Percentiles rank a stretch among this genome's conserved stretches.
These are phyloP conservation scores for Cydia splendana DNA, from an alignment of 1,140 invertebrate genomes.

Conservation along the genomic window DNA sequence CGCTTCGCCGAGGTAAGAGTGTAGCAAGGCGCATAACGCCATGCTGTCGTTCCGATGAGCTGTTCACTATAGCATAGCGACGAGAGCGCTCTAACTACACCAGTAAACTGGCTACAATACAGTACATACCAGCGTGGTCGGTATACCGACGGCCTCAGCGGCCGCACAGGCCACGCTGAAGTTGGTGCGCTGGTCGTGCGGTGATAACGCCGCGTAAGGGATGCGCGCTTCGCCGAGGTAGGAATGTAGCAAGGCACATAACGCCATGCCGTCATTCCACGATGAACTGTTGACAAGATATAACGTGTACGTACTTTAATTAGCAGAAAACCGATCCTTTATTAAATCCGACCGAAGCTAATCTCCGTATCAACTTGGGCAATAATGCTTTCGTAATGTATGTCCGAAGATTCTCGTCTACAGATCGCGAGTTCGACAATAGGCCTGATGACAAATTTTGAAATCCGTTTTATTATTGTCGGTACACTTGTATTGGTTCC, in stretches of 20 bases:
- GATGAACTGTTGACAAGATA: conserved; percentile 82
- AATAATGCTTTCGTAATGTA: no score
- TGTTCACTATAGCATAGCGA: no score
- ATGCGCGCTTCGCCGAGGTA: conserved; percentile 90
- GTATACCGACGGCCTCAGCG: conserved; percentile 93
- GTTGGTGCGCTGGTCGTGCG: conserved; percentile 91
- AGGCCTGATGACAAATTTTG: no score
- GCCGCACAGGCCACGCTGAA: conserved; percentile 95
- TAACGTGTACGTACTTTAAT: background rate
- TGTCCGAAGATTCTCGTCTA: no score
- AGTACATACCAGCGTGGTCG: conserved; percentile 87
- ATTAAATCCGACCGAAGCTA: no score
- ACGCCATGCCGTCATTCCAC: conserved; percentile 95
- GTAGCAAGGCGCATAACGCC: conserved; percentile 93
- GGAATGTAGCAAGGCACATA: conserved; percentile 94
- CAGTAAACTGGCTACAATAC: no score
- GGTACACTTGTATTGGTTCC: no score
- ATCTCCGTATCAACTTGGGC: no score
- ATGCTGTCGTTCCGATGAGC: conserved; percentile 87
- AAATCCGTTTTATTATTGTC: no score
- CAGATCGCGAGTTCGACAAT: no score
- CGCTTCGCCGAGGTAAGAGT: conserved; percentile 91
- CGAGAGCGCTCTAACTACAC: no score
- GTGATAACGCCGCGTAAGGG: conserved; percentile 88
- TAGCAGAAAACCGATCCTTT: no score